Conservation (phyloP, 2,797 vertebrate species). For the Enteromius unitaeniatus region DNA sequence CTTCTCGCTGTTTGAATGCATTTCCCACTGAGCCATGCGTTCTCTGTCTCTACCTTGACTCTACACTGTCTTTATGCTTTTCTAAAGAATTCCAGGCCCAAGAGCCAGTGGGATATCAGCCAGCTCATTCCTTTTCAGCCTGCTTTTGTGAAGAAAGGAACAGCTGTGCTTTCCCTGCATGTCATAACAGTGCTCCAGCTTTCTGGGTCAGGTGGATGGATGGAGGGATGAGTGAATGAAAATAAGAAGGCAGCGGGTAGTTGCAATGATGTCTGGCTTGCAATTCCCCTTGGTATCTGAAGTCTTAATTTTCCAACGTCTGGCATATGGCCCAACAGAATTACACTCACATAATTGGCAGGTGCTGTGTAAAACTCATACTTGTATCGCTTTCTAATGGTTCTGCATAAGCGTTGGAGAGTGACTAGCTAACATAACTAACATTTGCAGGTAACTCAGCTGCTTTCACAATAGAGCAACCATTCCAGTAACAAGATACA, state of each 20-base stretch:
- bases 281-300: constrained; percentile 36
- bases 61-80: constrained; percentile 25
- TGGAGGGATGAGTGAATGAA: constrained; percentile 10
- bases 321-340: constrained; percentile 34
- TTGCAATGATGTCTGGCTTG: constrained; percentile 11
- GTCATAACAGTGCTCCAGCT: constrained; percentile 17
- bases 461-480: neutral
- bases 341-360: constrained; percentile 45
- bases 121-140: constrained; percentile 14
- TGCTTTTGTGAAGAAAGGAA: constrained; percentile 22
- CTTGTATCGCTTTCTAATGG: constrained; percentile 10
- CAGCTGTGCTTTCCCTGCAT: constrained; percentile 44
- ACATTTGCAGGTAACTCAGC: neutral
- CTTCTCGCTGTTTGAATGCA: constrained; percentile 31
- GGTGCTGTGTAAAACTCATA: constrained; percentile 29
- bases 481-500: neutral
- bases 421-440: neutral
- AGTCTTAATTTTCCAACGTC: constrained; percentile 18
- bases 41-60: constrained; percentile 11
- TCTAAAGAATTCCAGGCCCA: constrained; percentile 20
- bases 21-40: constrained; percentile 27
- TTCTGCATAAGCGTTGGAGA: neutral
- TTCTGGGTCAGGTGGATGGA: constrained; percentile 24
- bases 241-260: constrained; percentile 15
- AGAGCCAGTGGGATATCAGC: constrained; percentile 45